Conservation (phyloP, 2,113 vertebrate species). For the Lepus americanus region DNA sequence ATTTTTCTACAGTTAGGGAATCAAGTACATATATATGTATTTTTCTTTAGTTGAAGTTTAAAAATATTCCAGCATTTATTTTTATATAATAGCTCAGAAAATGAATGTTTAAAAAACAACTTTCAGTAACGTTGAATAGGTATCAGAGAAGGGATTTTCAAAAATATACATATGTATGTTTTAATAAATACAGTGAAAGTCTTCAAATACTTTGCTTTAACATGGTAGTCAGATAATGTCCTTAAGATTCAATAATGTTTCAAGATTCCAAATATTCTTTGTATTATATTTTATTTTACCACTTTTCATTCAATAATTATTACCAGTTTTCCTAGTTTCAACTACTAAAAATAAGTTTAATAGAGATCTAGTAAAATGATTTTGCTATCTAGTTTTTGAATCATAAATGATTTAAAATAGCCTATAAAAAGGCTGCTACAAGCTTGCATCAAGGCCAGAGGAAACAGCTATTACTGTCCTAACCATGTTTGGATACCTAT, state of each 20-base stretch:
- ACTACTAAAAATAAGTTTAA: constrained; percentile 33
- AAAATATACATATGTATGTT: background rate
- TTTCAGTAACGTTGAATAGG: constrained; percentile 2
- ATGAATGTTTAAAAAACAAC: background rate
- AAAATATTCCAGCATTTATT: constrained; percentile 7
- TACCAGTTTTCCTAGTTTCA: constrained; percentile 21
- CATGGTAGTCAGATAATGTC: background rate
- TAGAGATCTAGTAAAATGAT: background rate
- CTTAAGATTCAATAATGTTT: background rate
- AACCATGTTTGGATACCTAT: background rate
- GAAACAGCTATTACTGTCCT: background rate
- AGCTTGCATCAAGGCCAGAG: no score
- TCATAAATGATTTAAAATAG: no score
- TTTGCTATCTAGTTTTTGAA: no score
- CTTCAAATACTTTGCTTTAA: background rate
- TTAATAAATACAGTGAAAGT: constrained; percentile 16
- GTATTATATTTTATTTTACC: constrained; percentile 51
- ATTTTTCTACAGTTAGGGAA: background rate
- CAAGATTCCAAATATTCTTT: background rate
- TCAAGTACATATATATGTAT: background rate
- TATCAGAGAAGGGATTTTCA: constrained; percentile 6
- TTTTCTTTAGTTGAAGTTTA: constrained; percentile 39
- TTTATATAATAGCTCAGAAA: constrained; percentile 43
- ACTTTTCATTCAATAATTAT: constrained; percentile 15
- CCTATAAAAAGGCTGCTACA: no score